These are phyloP conservation scores for Phataginus tetradactyla DNA, from an alignment of 2,797 vertebrate species.

Conservation along the genomic window DNA sequence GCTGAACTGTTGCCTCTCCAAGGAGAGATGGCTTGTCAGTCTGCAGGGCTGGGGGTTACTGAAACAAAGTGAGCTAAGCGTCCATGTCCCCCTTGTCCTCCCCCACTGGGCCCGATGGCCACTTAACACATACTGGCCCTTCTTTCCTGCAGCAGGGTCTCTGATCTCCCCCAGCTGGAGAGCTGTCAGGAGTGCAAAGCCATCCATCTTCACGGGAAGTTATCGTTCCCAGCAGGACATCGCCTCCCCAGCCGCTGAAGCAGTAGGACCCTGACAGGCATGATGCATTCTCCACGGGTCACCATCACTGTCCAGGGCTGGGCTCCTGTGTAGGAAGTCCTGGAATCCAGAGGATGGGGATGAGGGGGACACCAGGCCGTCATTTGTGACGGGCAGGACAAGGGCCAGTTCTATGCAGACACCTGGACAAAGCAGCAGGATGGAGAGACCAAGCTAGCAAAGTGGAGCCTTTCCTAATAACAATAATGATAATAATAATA, in stretches of 20 bases:
- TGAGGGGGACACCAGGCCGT: neutral
- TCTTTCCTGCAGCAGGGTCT: conserved; percentile 1
- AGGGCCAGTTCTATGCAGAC: neutral
- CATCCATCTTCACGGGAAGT: conserved; percentile 65
- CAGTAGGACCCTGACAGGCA: conserved; percentile 74
- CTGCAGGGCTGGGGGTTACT: neutral
- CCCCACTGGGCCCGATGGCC: neutral
- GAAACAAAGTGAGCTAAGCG: neutral
- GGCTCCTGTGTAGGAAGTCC: conserved; percentile 1
- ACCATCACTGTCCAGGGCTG: neutral
- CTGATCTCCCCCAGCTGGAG: conserved; percentile 64
- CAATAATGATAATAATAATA: neutral
- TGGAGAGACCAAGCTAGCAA: neutral
- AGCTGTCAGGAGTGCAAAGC: conserved; percentile 53
- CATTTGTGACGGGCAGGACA: neutral
- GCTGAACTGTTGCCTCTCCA: too few species aligned
- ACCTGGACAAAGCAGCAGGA: neutral
- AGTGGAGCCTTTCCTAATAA: neutral
- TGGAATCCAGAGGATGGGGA: neutral
- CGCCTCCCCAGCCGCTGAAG: conserved; percentile 54
- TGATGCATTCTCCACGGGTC: conserved; percentile 59
- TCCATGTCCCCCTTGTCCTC: neutral
- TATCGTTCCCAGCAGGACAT: conserved; percentile 50
- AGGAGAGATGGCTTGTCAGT: neutral
- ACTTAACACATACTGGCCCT: neutral